Evolutionary conservation across 53 echinoderm and acorn worm genomes (phyloP).

Genomic region (Henricia sp.): DNA sequence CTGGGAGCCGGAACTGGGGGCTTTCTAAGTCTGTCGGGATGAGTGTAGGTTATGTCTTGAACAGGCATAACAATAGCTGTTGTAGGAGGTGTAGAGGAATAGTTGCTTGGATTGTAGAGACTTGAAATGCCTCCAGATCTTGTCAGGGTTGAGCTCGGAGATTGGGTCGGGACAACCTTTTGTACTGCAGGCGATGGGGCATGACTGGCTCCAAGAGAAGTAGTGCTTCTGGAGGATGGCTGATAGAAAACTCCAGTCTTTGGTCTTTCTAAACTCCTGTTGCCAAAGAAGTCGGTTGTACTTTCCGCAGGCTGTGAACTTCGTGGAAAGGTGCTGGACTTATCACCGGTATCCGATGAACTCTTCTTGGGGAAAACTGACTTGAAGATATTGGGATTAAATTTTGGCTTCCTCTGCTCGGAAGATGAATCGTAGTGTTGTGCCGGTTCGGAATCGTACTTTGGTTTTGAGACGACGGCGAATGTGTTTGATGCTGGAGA

Average conservation of each 20-base stretch:
- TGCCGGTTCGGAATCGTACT: constrained; percentile 13
- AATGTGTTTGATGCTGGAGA: constrained; percentile 45
- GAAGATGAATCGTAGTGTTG: not conserved
- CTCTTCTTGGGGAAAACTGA: constrained; percentile 30
- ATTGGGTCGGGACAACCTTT: constrained; percentile 42
- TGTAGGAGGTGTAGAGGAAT: not conserved
- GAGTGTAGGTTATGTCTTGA: constrained; percentile 32
- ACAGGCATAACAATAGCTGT: constrained; percentile 59
- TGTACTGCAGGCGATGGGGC: constrained; percentile 29
- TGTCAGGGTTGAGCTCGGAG: constrained; percentile 40
- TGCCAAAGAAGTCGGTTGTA: constrained; percentile 41
- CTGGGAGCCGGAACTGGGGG: constrained; percentile 53
- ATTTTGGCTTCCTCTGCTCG: constrained; percentile 13
- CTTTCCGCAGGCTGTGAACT: constrained; percentile 26
- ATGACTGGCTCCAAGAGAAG: constrained; percentile 3
- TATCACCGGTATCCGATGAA: not conserved
- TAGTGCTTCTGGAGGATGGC: constrained; percentile 37
- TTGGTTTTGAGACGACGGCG: constrained; percentile 28
- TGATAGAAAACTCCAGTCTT: constrained; percentile 40
- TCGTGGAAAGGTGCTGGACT: constrained; percentile 38
- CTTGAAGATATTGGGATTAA: constrained; percentile 57
- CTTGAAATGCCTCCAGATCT: constrained; percentile 30
- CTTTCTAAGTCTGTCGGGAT: constrained; percentile 16
- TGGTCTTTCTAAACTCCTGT: constrained; percentile 36
- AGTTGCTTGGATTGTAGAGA: constrained; percentile 29